Base-by-base conservation (phyloP, 2,888 invertebrate genomes). In the Pristionchus exspectatus region DNA sequence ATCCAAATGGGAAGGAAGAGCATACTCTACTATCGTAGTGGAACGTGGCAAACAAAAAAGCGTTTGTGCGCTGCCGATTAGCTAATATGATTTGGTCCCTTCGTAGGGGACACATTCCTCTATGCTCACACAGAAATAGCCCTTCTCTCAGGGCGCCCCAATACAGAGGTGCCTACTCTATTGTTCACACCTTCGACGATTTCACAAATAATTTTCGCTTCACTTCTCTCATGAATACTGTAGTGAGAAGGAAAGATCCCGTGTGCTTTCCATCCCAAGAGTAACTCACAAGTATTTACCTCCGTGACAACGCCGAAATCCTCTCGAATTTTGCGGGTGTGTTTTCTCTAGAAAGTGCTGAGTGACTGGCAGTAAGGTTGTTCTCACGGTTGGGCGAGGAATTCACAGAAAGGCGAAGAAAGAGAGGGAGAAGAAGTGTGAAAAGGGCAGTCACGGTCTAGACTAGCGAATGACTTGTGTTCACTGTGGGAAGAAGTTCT, bases 31-130 rank as follows among this genome's bases (percentile, higher is more conserved):
- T n/a, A n/a, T 63, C 5, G 63, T 63, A 63, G 63, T 24, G n/a
- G 63, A 63, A 63, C 63, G 63, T 63, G 63, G 63, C 63, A 63
- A 63, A 63, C 63, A 63, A 69, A 69, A 69, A 69, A 69, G 66
- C 66, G 66, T 24, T 27, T 66, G 66, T 12, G 24, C 12, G 27
- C 16, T 16, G 30, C 21, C 74, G 74, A 74, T 74, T 74, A 74
- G 74, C 33, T 74, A 74, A 74, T 74, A 38, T 74, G 74, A 74
- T 74, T 74, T 74, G 74, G 33, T 21, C 74, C 69, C 69, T 72
- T n/a, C n/a, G 63, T 21, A 24, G 24, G 63, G 63, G 63, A 63
- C 63, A n/a, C 69, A 72, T 72, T 33, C 30, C 16, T 27, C n/a
- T 24, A 63, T 10, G 24, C 63, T 10, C 5, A 63, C 63, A 63